phyloP scores from a whole-genome alignment of 2,888 invertebrate species.

The Stenichneumon culpator region DNA sequence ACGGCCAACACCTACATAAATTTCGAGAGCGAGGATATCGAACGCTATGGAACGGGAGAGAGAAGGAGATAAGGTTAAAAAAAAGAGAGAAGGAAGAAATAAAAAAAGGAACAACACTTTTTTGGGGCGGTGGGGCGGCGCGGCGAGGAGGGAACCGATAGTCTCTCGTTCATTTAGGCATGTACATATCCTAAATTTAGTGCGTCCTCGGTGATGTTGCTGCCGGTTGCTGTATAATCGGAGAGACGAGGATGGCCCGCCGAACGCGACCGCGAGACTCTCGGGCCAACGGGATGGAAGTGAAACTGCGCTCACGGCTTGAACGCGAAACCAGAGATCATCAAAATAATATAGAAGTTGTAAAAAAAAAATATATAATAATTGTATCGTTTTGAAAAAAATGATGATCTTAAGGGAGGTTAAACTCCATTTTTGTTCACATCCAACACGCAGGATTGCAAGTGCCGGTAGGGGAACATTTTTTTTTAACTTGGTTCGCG shows the following conservation, averaged over 20 bases:
- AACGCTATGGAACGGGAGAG: slow-evolving; percentile 65
- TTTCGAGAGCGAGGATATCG: slow-evolving; percentile 80
- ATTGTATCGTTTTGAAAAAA: background rate
- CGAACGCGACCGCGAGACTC: slow-evolving; percentile 34
- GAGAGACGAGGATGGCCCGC: slow-evolving; percentile 48
- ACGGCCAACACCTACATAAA: slow-evolving; percentile 85
- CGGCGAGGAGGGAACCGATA: slow-evolving; percentile 75
- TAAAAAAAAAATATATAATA: background rate
- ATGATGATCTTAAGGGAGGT: background rate
- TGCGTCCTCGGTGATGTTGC: slow-evolving; percentile 72
- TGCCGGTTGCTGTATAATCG: slow-evolving; percentile 55
- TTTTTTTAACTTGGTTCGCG: background rate
- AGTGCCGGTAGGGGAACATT: background rate
- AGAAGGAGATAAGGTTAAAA: slow-evolving; percentile 35
- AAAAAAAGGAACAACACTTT: slow-evolving; percentile 49
- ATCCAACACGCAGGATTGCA: too few relatives aligned
- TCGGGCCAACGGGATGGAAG: background rate
- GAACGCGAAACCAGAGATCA: background rate
- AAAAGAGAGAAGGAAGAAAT: slow-evolving; percentile 21
- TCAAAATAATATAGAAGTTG: background rate
- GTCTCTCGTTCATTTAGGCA: slow-evolving; percentile 83
- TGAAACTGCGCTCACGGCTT: background rate
- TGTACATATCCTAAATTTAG: slow-evolving; percentile 82
- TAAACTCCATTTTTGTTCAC: too few relatives aligned
- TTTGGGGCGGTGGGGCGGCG: slow-evolving; percentile 4